These are phyloP conservation scores for Eudyptes chrysolophus DNA, from an alignment of 2,113 vertebrate genomes.

Conservation along the genomic window DNA sequence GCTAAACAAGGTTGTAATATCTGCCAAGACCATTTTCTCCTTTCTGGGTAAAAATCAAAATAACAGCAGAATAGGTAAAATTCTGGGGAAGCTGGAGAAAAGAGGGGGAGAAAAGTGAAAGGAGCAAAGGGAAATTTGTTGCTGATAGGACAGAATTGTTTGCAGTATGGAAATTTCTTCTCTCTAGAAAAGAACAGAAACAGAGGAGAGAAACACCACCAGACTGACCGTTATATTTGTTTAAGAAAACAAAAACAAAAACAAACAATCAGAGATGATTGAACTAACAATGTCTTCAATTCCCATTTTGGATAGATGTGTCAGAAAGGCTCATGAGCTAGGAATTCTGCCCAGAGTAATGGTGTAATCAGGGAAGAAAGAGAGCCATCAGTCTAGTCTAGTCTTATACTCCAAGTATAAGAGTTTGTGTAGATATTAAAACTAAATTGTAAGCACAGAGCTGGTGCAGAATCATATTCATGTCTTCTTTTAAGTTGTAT, in stretches of 20 bases:
- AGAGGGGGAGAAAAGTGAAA: neutral
- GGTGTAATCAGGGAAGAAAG: neutral
- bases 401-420: neutral
- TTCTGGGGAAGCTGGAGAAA: neutral
- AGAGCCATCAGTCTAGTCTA: neutral
- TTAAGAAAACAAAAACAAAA: conserved; percentile 18
- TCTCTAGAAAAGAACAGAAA: neutral
- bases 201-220: neutral
- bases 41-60: neutral
- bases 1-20: neutral
- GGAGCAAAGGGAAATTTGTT: neutral
- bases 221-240: neutral
- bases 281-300: neutral
- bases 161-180: neutral
- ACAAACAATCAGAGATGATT: neutral
- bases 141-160: neutral
- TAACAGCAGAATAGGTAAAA: neutral
- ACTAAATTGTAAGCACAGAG: neutral
- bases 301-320: neutral
- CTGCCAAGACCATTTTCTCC: neutral
- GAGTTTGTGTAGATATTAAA: neutral
- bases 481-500: neutral
- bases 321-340: neutral
- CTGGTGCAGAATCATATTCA: neutral
- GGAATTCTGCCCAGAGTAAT: neutral